Evolutionary conservation across 1,140 invertebrate species (phyloP), one percentile per base, ranked within the genome.

Genomic region (Onthophagus taurus): DNA sequence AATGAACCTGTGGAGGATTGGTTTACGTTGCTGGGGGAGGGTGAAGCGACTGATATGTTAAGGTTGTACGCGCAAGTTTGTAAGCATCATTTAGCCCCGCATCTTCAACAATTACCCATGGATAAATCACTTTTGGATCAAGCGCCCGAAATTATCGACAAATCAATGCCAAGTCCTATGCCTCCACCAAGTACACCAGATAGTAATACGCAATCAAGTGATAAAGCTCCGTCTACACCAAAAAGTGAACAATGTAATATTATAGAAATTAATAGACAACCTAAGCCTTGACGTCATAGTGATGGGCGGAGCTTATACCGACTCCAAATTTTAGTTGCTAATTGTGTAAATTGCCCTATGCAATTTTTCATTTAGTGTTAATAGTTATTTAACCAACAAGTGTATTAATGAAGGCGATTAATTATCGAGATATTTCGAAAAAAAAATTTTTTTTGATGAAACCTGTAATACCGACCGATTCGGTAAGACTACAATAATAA

Each of bases 1-100:
- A 76, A 81, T 39, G 81, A 86, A 61, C 74, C 78, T 2, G 67
- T 87, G 1, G 92, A 96, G 54, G 91, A 96, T 21, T 97, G 92
- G 92, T 89, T 95, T 58, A 84, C 80, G 41, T 69, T 81, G 20
- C 64, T 89, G 34, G 88, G 86, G 5, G 83, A 92, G 54, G 83
- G 81, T 37, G 77, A 81, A 46, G 70, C 87, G 23, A 83, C 85
- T 11, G 80, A 85, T 49, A 80, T 89, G 59, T 71, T 94, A 45
- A 81, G 83, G 58, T 70, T 91, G 6, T 96, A 96, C 69, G 87
- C 89, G 31, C 83, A 91, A 60, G 83, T 79, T 13, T 82, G 81
- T 59, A 72, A 85, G 49, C 74, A 85, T 60, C 78, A 80, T 52
- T 64, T 92, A 53, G 86, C 84, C 9, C 89, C 90, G 1, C 81